Conservation (phyloP, 2,113 vertebrate genomes). For the Laterallus jamaicensis region DNA sequence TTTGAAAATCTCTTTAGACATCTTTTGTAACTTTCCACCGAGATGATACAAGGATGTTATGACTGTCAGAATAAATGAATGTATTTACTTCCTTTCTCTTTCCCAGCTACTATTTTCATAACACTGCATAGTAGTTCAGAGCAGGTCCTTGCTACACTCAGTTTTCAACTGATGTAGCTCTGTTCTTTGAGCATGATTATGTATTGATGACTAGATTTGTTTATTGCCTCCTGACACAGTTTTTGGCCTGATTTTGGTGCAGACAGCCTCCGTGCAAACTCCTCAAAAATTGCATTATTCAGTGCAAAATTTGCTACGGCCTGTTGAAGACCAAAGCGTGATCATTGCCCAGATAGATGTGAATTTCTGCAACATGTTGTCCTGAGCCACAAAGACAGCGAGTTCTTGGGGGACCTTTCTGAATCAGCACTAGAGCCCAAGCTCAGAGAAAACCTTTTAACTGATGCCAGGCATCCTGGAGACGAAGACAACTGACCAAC, state of each 20-base stretch:
- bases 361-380: not conserved
- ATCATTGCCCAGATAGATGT: not conserved
- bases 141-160: not conserved
- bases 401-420: not conserved
- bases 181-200: conserved; percentile 10
- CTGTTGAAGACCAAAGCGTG: not conserved
- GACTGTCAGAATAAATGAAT: conserved; percentile 73
- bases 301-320: conserved; percentile 1
- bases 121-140: conserved; percentile 51
- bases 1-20: conserved; percentile 70
- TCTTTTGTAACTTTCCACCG: conserved; percentile 67
- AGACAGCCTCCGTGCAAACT: not conserved
- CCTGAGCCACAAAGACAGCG: rapidly evolving
- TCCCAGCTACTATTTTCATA: conserved; percentile 59
- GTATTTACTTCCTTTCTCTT: conserved; percentile 60
- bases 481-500: not conserved
- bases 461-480: not conserved
- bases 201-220: not conserved
- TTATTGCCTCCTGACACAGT: not conserved
- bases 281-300: conserved; percentile 29
- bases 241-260: not conserved
- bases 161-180: not conserved
- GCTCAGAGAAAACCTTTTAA: not conserved
- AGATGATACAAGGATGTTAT: conserved; percentile 69
- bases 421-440: not conserved